phyloP scores from a whole-genome alignment of 2,113 vertebrate species.

The Tenrec ecaudatus region DNA sequence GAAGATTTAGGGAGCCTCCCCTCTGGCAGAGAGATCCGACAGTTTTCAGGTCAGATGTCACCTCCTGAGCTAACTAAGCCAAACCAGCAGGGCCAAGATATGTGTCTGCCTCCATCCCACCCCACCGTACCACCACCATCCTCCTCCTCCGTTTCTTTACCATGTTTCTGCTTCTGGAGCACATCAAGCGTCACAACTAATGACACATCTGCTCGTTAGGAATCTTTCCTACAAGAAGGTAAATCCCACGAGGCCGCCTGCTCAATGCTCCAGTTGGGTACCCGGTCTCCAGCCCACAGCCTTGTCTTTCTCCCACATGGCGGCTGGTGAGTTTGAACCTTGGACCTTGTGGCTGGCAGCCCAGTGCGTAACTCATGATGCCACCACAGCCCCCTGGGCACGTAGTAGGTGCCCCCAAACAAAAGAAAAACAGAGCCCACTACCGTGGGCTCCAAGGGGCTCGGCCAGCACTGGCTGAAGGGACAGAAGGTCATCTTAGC shows the following conservation, averaged over 20 bases:
- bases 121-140: not conserved
- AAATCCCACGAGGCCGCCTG: not conserved
- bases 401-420: not conserved
- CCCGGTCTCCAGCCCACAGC: no score
- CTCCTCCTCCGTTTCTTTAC: not conserved
- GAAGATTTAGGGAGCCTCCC: no score
- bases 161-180: fast-evolving
- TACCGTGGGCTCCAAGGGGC: not conserved
- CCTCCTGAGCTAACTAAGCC: no score
- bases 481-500: not conserved
- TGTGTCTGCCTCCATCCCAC: not conserved
- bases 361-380: no score
- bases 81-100: fast-evolving
- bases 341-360: no score
- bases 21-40: not conserved
- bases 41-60: not conserved
- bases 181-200: fast-evolving
- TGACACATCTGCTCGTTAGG: no score
- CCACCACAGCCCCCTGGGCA: no score
- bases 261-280: not conserved
- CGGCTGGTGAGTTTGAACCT: not conserved
- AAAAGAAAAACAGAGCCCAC: not conserved
- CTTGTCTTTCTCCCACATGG: no score
- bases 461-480: not conserved
- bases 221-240: not conserved